These are phyloP conservation scores for Amblyjoppa fuscipennis DNA, from an alignment of 2,888 invertebrate species.

Conservation along the genomic window DNA sequence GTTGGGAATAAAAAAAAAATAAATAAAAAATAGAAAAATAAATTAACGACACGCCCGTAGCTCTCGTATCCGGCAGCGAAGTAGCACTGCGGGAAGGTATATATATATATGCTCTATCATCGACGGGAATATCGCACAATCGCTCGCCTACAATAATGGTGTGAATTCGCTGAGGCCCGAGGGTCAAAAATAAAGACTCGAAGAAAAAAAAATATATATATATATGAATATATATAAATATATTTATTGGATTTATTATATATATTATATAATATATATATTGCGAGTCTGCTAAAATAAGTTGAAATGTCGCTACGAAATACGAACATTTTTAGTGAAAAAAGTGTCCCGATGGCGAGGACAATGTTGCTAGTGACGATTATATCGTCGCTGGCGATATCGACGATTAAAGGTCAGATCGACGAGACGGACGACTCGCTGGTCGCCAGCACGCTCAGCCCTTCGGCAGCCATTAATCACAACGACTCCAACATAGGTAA, in stretches of 20 bases:
- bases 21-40: too few species aligned
- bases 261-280: not conserved
- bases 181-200: constrained; percentile 23
- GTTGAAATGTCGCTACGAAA: constrained; percentile 80
- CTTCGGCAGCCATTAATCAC: constrained; percentile 74
- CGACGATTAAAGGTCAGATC: constrained; percentile 49
- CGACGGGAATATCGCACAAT: constrained; percentile 14
- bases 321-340: constrained; percentile 72
- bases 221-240: too few species aligned
- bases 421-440: constrained; percentile 49
- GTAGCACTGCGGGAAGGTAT: constrained; percentile 11
- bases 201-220: not conserved
- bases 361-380: constrained; percentile 69
- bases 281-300: not conserved
- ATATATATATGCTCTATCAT: not conserved
- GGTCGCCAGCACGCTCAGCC: constrained; percentile 61
- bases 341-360: constrained; percentile 69
- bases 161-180: not conserved
- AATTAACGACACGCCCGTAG: constrained; percentile 33
- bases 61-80: constrained; percentile 24
- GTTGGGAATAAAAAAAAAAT: constrained; percentile 56
- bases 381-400: constrained; percentile 46
- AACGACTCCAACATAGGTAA: constrained; percentile 79
- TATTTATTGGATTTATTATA: too few species aligned
- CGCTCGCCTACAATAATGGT: not conserved